Conservation (phyloP, 2,888 invertebrate species). For the Volucella inanis region DNA sequence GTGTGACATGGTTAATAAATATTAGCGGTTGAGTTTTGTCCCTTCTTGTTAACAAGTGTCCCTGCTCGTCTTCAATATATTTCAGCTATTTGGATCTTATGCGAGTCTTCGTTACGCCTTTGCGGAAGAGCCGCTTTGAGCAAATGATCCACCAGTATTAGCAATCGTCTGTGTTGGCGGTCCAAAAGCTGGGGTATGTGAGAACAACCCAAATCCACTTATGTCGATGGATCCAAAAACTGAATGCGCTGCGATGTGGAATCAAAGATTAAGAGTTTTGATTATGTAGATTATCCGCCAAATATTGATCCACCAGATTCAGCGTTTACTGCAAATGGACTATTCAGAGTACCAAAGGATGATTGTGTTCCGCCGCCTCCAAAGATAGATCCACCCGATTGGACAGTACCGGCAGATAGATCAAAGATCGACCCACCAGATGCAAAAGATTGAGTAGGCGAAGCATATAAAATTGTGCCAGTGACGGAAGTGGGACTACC, state of each 20-base stretch:
- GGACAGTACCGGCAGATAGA: slow-evolving; percentile 62
- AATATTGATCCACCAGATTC: slow-evolving; percentile 76
- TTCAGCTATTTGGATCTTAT: no score
- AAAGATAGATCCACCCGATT: slow-evolving; percentile 75
- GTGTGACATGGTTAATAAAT: no score
- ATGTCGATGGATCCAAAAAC: no score
- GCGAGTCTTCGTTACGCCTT: no score
- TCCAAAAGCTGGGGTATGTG: no score
- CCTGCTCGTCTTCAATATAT: no score
- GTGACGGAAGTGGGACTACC: slow-evolving; percentile 66
- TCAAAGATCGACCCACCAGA: slow-evolving; percentile 76
- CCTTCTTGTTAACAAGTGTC: no score
- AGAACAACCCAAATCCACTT: no score
- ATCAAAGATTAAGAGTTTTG: slow-evolving; percentile 58
- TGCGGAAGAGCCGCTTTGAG: no score
- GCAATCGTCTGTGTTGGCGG: no score
- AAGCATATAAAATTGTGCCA: slow-evolving; percentile 54
- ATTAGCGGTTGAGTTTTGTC: no score
- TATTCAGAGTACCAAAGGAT: slow-evolving; percentile 71
- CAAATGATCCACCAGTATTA: no score
- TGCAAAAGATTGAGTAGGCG: slow-evolving; percentile 45
- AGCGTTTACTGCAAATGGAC: slow-evolving; percentile 76
- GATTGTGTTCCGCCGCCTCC: slow-evolving; percentile 61
- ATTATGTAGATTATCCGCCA: slow-evolving; percentile 67
- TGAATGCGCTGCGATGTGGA: slow-evolving; percentile 57